Conservation (phyloP, 2,113 vertebrate species). For the Centropus bengalensis region DNA sequence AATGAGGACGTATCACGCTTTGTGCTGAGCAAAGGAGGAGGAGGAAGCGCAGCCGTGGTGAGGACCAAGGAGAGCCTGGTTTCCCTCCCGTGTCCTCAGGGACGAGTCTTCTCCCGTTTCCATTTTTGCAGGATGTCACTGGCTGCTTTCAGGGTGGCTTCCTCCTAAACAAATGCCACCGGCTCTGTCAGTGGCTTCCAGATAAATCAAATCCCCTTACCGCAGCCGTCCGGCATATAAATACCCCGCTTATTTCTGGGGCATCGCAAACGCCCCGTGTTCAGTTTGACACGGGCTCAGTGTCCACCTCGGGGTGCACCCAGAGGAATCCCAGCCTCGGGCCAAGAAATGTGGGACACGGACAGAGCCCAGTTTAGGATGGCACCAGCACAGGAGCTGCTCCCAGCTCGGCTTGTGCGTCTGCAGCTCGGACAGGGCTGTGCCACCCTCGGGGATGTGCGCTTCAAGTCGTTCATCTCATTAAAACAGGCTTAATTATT, state of each 20-base stretch:
- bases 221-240: not conserved
- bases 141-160: constrained; percentile 88
- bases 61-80: not conserved
- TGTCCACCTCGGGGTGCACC: not conserved
- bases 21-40: not conserved
- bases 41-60: not conserved
- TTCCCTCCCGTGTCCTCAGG: not conserved
- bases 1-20: not conserved
- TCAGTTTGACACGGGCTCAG: not conserved
- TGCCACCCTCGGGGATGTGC: not conserved
- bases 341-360: not conserved
- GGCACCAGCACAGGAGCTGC: not conserved
- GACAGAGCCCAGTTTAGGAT: not conserved
- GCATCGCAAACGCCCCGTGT: fast-evolving
- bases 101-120: constrained; percentile 62
- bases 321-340: not conserved
- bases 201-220: not conserved
- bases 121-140: constrained; percentile 85
- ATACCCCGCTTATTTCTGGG: not conserved
- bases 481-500: not conserved
- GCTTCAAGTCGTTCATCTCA: not conserved
- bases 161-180: constrained; percentile 77
- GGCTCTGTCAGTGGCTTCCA: not conserved
- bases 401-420: fast-evolving
- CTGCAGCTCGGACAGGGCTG: not conserved